Evolutionary conservation across 2,113 vertebrate species (phyloP), one percentile per base, ranked within the genome.

Genomic region (Cheirogaleus medius): DNA sequence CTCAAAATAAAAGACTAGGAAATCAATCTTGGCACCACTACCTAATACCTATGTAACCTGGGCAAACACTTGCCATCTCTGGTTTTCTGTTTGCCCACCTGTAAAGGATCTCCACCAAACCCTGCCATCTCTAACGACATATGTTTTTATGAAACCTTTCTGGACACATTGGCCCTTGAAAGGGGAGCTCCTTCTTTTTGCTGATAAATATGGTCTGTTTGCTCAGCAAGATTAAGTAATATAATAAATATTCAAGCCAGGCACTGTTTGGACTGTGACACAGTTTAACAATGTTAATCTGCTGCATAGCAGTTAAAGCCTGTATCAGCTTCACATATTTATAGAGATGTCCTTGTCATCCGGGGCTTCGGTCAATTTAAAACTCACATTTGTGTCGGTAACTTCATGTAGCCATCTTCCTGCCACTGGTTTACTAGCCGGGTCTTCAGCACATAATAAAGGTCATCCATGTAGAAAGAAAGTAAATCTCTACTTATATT

Each of bases 211-310:
- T 56, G 95, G 60, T 83, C 78, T 97, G 95, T 97, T 97, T 98
- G 82, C 85, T 97, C 90, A 97, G 83, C 96, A 95, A 97, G 95
- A 96, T 97, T 94, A 92, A 97, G 77, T 39, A 96, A 90, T 90
- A 49, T 88, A 95, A 97, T 98, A 92, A 97, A 97, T 95, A 98
- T 96, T 96, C 95, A 95, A 96, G 76, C 66, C 85, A 76, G 64
- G 58, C 73, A 90, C 83, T 94, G 34, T 95, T 97, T 92, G 90
- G 90, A 94, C 76, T 32, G 77, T 56, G 83, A 87, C 74, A 91
- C 49, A 54, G 47, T 90, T 97, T 97, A 97, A 97, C 90, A 97
- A 94, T 76, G 91, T 77, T 95, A 97, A 97, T 96, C 81, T 96
- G 37, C 90, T 87, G 58, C 2, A 5, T 39, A n/a, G 77, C 80